Conservation (phyloP, 2,797 vertebrate genomes). For the Chiloscyllium punctatum region DNA sequence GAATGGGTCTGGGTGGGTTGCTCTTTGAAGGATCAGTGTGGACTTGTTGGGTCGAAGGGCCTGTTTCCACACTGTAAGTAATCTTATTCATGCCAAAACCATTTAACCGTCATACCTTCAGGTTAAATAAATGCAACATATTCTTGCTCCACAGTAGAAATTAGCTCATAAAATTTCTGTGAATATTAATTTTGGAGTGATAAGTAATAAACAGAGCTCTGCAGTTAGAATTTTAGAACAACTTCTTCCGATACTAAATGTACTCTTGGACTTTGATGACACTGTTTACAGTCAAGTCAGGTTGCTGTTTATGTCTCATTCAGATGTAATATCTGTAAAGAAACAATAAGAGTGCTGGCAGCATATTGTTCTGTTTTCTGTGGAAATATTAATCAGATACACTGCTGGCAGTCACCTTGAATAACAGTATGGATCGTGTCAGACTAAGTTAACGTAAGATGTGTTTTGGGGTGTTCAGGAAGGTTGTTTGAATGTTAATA, state of each 20-base stretch:
- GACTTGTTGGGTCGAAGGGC: too few species aligned
- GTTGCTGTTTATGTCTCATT: neutral
- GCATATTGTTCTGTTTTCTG: conserved; percentile 16
- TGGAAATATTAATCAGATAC: neutral
- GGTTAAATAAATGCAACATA: neutral
- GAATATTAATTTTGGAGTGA: neutral
- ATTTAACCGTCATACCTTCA: neutral
- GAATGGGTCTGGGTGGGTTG: too few species aligned
- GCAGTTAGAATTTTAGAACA: neutral
- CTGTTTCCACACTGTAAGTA: too few species aligned
- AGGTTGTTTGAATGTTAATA: neutral
- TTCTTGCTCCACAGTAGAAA: neutral
- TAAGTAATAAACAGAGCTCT: neutral
- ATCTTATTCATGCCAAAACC: neutral
- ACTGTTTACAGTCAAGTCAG: neutral
- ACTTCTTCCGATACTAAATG: neutral
- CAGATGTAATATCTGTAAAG: conserved; percentile 2
- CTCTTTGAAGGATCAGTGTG: too few species aligned
- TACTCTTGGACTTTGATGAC: neutral
- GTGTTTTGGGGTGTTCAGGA: too few species aligned
- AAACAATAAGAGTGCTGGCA: neutral
- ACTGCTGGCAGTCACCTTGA: neutral
- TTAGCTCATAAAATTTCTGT: neutral
- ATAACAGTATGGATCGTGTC: neutral
- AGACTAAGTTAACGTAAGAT: neutral